Conservation (phyloP, 1,140 invertebrate genomes). For the Helicoverpa zea region DNA sequence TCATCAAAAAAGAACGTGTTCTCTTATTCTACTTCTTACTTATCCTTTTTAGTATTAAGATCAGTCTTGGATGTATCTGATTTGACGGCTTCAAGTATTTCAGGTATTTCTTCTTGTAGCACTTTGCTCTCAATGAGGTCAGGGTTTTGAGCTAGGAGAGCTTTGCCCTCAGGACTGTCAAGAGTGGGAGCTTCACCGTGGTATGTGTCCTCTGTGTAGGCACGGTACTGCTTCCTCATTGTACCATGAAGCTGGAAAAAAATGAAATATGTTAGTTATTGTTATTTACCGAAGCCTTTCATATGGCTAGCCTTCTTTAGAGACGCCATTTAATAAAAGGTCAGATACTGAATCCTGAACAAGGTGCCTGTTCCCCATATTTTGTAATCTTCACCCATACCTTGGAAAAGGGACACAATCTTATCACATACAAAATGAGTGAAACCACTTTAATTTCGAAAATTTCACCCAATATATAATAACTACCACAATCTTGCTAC, state of each 20-base stretch:
- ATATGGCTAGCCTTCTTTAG: too few relatives aligned
- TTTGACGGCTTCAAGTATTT: slow-evolving; percentile 21
- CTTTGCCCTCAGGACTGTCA: slow-evolving; percentile 66
- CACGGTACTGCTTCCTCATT: slow-evolving; percentile 88
- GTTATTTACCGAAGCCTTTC: background rate
- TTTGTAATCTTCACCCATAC: too few relatives aligned
- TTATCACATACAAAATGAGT: too few relatives aligned
- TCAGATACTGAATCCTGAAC: too few relatives aligned
- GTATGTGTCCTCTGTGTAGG: slow-evolving; percentile 90
- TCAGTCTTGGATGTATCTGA: slow-evolving; percentile 38
- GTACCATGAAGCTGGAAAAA: slow-evolving; percentile 90
- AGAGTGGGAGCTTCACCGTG: slow-evolving; percentile 70
- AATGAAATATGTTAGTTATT: background rate
- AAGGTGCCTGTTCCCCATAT: too few relatives aligned
- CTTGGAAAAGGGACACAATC: too few relatives aligned
- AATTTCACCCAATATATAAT: too few relatives aligned
- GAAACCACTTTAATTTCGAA: too few relatives aligned
- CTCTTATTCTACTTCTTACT: background rate
- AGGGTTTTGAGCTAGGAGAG: slow-evolving; percentile 64
- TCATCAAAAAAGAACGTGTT: slow-evolving; percentile 17
- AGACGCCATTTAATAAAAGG: too few relatives aligned
- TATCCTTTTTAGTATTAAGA: background rate
- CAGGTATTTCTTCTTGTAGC: slow-evolving; percentile 13
- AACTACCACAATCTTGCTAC: too few relatives aligned
- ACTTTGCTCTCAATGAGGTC: slow-evolving; percentile 56